phyloP scores from a whole-genome alignment of 2,113 vertebrate species.

The Corythoichthys haematopterus region DNA sequence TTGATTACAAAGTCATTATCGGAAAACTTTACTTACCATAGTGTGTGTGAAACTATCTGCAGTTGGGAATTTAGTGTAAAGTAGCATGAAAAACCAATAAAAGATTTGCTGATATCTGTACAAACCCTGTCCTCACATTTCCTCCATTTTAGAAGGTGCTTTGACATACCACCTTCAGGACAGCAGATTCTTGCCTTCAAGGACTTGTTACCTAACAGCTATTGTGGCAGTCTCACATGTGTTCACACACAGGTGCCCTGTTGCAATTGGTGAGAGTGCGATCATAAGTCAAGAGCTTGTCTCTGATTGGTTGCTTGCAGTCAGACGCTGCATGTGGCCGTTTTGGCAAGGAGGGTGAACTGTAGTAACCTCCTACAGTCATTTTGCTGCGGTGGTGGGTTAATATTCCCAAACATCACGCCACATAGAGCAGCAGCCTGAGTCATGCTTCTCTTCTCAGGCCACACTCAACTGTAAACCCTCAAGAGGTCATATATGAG shows the following conservation, averaged over 20 bases:
- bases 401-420: slow-evolving; percentile 27
- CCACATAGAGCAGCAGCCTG: slow-evolving; percentile 10
- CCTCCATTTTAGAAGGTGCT: background rate
- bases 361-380: slow-evolving; percentile 37
- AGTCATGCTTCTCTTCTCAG: slow-evolving; percentile 13
- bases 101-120: too few relatives aligned
- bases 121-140: too few relatives aligned
- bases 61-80: too few relatives aligned
- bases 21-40: too few relatives aligned
- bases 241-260: background rate
- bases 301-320: slow-evolving; percentile 39
- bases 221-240: background rate
- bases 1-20: too few relatives aligned
- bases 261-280: slow-evolving; percentile 32
- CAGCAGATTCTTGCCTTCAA: background rate
- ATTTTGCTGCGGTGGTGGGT: slow-evolving; percentile 17
- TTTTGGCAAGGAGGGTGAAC: slow-evolving; percentile 32
- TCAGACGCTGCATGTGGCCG: slow-evolving; percentile 38
- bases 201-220: background rate
- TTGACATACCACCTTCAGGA: background rate
- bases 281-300: slow-evolving; percentile 38
- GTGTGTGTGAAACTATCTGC: too few relatives aligned
- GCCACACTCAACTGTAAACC: background rate
- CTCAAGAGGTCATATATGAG: background rate
- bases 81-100: too few relatives aligned